Conservation (phyloP, 1,140 invertebrate genomes). For the Drosophila miranda region DNA sequence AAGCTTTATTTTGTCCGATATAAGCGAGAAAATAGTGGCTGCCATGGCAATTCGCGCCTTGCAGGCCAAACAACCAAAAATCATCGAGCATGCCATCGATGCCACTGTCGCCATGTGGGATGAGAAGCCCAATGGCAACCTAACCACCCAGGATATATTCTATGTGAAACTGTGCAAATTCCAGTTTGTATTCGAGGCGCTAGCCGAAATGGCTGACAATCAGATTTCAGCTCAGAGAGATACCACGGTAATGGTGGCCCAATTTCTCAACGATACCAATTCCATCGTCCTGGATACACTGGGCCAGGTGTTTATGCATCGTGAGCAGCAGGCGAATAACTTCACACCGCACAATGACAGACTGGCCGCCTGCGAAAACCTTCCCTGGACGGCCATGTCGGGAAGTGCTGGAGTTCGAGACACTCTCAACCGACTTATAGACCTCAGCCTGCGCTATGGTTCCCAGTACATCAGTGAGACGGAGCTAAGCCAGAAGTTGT, state of each 20-base stretch:
- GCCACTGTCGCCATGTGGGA: constrained; percentile 84
- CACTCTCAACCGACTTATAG: constrained; percentile 81
- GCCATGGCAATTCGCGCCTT: constrained; percentile 84
- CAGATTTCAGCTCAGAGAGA: constrained; percentile 83
- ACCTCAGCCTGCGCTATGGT: constrained; percentile 85
- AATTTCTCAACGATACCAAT: constrained; percentile 84
- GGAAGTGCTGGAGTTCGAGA: constrained; percentile 84
- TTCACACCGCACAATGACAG: constrained; percentile 77
- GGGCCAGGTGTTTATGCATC: constrained; percentile 85
- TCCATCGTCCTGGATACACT: constrained; percentile 84
- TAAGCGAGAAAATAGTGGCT: constrained; percentile 90
- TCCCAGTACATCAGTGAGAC: constrained; percentile 76
- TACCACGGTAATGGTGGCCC: constrained; percentile 83
- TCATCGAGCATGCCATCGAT: constrained; percentile 84
- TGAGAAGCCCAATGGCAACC: constrained; percentile 83
- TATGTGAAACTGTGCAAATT: constrained; percentile 87
- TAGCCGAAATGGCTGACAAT: constrained; percentile 84
- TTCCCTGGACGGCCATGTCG: constrained; percentile 86
- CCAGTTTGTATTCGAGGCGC: constrained; percentile 84
- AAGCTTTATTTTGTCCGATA: constrained; percentile 87
- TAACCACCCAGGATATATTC: constrained; percentile 88
- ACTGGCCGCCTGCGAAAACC: constrained; percentile 83
- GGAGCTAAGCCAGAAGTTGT: constrained; percentile 80
- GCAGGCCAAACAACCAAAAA: constrained; percentile 58
- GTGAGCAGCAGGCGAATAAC: constrained; percentile 84